phyloP scores from a whole-genome alignment of 2,113 vertebrate genomes.

The Phodopus roborovskii region DNA sequence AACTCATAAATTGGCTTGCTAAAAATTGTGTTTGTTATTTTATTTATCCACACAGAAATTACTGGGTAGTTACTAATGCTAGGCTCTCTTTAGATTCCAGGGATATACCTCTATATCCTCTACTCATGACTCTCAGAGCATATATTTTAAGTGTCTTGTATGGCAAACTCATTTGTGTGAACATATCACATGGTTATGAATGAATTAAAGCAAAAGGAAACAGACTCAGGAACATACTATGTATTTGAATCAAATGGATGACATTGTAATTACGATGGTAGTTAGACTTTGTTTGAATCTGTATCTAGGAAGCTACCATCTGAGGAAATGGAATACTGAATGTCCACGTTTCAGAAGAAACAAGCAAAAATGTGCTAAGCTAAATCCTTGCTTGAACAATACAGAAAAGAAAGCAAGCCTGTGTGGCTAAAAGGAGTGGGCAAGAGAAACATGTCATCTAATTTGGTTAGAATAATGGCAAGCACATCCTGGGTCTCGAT shows the following conservation, averaged over 20 bases:
- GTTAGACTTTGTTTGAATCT: background rate
- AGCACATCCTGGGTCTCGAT: background rate
- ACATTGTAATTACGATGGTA: background rate
- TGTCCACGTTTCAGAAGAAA: background rate
- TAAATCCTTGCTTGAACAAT: background rate
- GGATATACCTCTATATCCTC: background rate
- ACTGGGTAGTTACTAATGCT: background rate
- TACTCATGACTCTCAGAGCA: background rate
- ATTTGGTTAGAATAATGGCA: background rate
- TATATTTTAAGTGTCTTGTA: background rate
- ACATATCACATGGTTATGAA: background rate
- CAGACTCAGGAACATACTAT: background rate
- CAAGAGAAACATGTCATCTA: background rate
- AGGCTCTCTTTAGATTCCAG: background rate
- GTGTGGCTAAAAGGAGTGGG: background rate
- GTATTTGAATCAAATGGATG: background rate
- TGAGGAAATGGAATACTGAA: background rate
- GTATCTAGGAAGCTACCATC: background rate
- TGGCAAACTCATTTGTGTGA: background rate
- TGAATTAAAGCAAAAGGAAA: background rate
- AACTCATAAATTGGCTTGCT: background rate
- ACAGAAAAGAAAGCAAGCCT: background rate
- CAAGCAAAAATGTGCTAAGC: background rate
- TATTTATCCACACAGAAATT: conserved; percentile 15
- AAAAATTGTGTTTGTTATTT: background rate